phyloP scores from a whole-genome alignment of 1,140 invertebrate species.

The Cherax destructor region DNA sequence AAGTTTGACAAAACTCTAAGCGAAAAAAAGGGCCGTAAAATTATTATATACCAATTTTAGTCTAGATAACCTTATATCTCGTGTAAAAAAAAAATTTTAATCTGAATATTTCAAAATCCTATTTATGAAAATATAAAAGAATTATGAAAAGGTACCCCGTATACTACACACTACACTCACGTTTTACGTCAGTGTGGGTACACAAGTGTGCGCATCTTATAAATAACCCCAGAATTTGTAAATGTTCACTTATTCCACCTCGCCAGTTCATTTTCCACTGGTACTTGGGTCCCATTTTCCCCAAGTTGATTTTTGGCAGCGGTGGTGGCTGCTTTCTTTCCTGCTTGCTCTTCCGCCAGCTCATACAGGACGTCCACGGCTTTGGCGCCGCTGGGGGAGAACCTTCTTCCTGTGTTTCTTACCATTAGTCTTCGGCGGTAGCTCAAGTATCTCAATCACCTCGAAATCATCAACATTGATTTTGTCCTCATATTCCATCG shows the following conservation, averaged over 20 bases:
- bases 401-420: conserved; percentile 67
- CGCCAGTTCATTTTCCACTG: conserved; percentile 72
- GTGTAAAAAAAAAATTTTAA: too few species aligned
- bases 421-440: conserved; percentile 43
- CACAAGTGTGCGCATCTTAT: too few species aligned
- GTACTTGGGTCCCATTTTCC: conserved; percentile 47
- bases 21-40: too few species aligned
- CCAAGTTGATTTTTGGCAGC: neutral
- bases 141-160: too few species aligned
- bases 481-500: conserved; percentile 48
- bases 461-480: conserved; percentile 42
- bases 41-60: too few species aligned
- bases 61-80: too few species aligned
- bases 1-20: too few species aligned
- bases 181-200: too few species aligned
- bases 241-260: conserved; percentile 56
- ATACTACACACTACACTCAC: too few species aligned
- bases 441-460: conserved; percentile 54
- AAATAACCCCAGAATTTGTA: neutral
- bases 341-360: conserved; percentile 44
- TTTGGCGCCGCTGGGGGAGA: conserved; percentile 66
- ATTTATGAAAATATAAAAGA: too few species aligned
- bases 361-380: conserved; percentile 66
- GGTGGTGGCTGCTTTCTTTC: conserved; percentile 43
- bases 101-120: too few species aligned